Evolutionary conservation across 2,888 invertebrate species (phyloP), one percentile per base, ranked within the genome.

Genomic region (Apoda limacodes): DNA sequence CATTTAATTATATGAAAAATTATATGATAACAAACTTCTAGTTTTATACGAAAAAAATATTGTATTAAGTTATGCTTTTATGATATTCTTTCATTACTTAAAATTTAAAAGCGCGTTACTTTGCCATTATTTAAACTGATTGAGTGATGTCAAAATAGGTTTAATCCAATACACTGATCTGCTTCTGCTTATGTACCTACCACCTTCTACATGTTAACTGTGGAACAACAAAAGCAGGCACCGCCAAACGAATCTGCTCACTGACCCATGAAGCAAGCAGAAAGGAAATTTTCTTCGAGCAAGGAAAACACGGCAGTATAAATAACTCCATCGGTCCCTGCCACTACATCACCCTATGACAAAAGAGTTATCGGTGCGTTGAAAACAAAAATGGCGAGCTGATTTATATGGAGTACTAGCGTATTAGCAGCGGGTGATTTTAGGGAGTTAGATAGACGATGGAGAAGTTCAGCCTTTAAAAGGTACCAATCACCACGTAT

Each of bases 281-380:
- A 80, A 76, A 78, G 76, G 74, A 80, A 76, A 78, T 71, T 80
- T 78, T 72, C 76, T 74, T 76, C 60, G 52, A 60, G 60, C 65
- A 64, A 72, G 60, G 71, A 75, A 76, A 78, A 76, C 71, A 78
- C 71, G 68, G 67, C 70, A 70, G 68, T 72, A 80, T 80, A 80
- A 80, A 80, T 80, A 80, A 80, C 78, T 80, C 76, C 65, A 76
- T 74, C 57, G 75, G 63, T 62, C 70, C 70, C 52, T 60, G 62
- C 66, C 61, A 64, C 74, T 74, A 74, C 75, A 72, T 75, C 78
- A 72, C 80, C 75, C 74, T 70, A 76, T 78, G 80, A 80, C 78
- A 80, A 80, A 80, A 80, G 80, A 80, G 80, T 80, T 80, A 80
- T 78, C 75, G 78, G 75, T 78, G 76, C 80, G 80, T 76, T 78